Percentiles rank a stretch among this genome's conserved stretches.
These are phyloP conservation scores for Sebastes steindachneri DNA, from an alignment of 2,797 vertebrate genomes.

Conservation along the genomic window DNA sequence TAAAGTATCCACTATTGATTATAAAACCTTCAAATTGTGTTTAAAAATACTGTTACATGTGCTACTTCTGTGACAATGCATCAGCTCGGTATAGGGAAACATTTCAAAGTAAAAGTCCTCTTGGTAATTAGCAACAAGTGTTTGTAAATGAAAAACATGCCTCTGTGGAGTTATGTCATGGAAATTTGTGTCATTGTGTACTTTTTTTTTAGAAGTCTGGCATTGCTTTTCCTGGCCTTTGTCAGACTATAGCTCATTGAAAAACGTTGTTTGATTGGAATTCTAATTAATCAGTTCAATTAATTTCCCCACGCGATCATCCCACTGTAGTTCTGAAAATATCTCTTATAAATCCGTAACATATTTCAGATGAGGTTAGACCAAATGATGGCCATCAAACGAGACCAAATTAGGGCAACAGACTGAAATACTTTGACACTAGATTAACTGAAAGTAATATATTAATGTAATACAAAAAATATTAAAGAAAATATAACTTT, in stretches of 20 bases:
- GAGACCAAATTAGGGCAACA: background rate
- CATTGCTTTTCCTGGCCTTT: background rate
- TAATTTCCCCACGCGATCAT: background rate
- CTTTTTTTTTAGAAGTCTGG: background rate
- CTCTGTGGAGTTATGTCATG: conserved; percentile 12
- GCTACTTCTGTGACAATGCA: background rate
- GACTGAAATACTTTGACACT: background rate
- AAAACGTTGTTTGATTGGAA: background rate
- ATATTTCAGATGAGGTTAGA: background rate
- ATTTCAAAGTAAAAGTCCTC: background rate
- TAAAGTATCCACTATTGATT: background rate
- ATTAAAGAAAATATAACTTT: background rate
- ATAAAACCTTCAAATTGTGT: background rate
- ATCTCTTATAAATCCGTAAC: background rate
- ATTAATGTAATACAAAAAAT: background rate
- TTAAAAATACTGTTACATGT: background rate
- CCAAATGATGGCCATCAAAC: too few relatives aligned
- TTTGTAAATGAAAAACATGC: conserved; percentile 26
- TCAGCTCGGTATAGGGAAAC: background rate
- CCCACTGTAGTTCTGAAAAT: background rate
- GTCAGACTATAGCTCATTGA: background rate
- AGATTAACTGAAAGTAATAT: background rate
- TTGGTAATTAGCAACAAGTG: background rate
- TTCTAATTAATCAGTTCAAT: background rate
- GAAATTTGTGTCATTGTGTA: conserved; percentile 2